A percentile compares a stretch with the other conserved stretches of the same genome.
These are phyloP conservation scores for Dynastes hyllus DNA, from an alignment of 2,888 invertebrate genomes.

Conservation along the genomic window DNA sequence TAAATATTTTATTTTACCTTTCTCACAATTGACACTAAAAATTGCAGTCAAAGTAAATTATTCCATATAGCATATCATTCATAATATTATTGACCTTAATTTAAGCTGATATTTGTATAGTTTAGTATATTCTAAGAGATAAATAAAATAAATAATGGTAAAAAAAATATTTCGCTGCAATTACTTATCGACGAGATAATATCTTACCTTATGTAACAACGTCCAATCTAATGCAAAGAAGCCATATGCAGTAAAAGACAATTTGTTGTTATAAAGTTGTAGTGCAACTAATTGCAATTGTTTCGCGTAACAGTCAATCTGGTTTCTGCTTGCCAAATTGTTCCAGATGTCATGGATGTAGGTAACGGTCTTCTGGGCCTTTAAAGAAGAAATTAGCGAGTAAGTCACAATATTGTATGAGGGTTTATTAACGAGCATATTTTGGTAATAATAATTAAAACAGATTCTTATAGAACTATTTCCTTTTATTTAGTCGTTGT, in stretches of 20 bases:
- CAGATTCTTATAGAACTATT: too few species aligned
- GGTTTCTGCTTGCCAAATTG: conserved; percentile 53
- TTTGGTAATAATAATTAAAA: too few species aligned
- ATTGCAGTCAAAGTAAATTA: too few species aligned
- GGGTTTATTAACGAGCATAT: not conserved
- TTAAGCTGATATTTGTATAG: too few species aligned
- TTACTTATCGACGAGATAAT: not conserved
- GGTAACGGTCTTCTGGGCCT: conserved; percentile 54
- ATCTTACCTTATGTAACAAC: conserved; percentile 53
- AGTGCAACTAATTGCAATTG: conserved; percentile 56
- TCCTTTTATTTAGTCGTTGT: too few species aligned
- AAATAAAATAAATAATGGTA: too few species aligned
- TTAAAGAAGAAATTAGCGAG: conserved; percentile 29
- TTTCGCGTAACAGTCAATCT: conserved; percentile 51
- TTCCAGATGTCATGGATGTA: conserved; percentile 58
- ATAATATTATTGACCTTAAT: too few species aligned
- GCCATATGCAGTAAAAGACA: conserved; percentile 55
- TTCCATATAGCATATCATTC: too few species aligned
- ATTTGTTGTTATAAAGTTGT: conserved; percentile 54
- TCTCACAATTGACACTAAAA: too few species aligned
- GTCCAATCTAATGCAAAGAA: conserved; percentile 58
- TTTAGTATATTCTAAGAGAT: too few species aligned
- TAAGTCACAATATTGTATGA: not conserved
- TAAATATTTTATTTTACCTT: too few species aligned
- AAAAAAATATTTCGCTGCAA: too few species aligned